A percentile compares a stretch with the other conserved stretches of the same genome.
Evolutionary conservation across 2,888 invertebrate genomes (phyloP).

Genomic region (Clepsis dumicolana): DNA sequence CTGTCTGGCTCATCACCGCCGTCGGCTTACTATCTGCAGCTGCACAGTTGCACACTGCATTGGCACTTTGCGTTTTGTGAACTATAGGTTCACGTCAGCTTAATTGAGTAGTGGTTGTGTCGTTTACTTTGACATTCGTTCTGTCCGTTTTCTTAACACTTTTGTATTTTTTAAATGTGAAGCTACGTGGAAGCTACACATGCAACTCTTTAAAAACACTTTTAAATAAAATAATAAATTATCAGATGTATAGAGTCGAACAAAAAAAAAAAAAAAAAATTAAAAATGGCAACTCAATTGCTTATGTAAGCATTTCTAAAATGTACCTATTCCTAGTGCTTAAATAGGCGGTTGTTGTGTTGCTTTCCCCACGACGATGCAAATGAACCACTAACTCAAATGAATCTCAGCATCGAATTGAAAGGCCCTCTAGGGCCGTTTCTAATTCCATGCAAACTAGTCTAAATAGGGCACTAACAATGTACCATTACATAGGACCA

Average conservation of each 20-base stretch:
- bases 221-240: too few species aligned
- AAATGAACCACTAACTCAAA: background rate
- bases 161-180: too few species aligned
- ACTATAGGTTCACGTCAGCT: background rate
- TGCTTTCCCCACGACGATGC: background rate
- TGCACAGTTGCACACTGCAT: constrained; percentile 26
- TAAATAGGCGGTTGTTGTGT: background rate
- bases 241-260: too few species aligned
- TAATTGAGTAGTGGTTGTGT: constrained; percentile 18
- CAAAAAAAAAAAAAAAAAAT: too few species aligned
- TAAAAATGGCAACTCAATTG: too few species aligned
- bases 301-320: too few species aligned
- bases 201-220: too few species aligned
- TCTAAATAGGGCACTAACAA: constrained; percentile 40
- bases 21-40: constrained; percentile 36
- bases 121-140: constrained; percentile 20
- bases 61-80: constrained; percentile 13
- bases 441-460: constrained; percentile 34
- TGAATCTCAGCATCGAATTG: background rate
- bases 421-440: constrained; percentile 8
- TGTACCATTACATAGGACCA: constrained; percentile 40
- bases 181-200: too few species aligned
- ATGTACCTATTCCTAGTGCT: background rate
- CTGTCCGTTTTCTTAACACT: background rate
- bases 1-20: constrained; percentile 35